Base-by-base conservation (phyloP, 2,797 vertebrate species). In the Anguilla obscura region DNA sequence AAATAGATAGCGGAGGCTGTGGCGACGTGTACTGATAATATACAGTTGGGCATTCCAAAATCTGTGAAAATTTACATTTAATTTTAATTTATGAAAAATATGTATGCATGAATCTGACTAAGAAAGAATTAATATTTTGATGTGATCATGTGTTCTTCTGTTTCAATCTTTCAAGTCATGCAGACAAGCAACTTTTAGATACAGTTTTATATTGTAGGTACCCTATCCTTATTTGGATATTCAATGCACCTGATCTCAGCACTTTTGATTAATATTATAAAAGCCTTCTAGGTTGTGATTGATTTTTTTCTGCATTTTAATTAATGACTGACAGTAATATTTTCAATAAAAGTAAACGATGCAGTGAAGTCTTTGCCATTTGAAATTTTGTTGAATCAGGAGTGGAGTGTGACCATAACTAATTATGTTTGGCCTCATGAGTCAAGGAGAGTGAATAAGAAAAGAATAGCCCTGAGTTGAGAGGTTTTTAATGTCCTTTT, bases 321-420 rank as follows among this genome's bases (percentile, higher is more conserved):
- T 74, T 69, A 85, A 36, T 71, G 50, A 63, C 45, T 58, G 30
- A 84, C 50, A 74, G 66, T 71, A 85, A 88, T 69, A 6, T 85
- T 80, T 60, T 85, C 33, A 85, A 83, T 76, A 85, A 85, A 79
- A 85, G 71, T 88, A 85, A 88, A 85, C 50, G 83, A 88, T 40
- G 83, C 87, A 85, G 66, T 16, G 40, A 56, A 60, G 80, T 52
- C 69, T 88, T 86, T 88, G 87, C 69, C 58, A 74, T 36, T 8
- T 33, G 36, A 52, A 50, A 40, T 76, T 76, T 7, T 76, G 74
- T 33, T 76, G 74, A 76, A 33, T 76, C 74, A 76, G 74, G 24
- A 16, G 36, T 40, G 74, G 74, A 40, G 74, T 76, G 24, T 40
- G 27, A 74, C 74, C 33, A 76, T 76, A 40, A 76, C 74, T 36